A percentile compares a stretch with the other conserved stretches of the same genome.
phyloP scores from a whole-genome alignment of 2,113 vertebrate genomes.

The Emydocephalus ijimae region DNA sequence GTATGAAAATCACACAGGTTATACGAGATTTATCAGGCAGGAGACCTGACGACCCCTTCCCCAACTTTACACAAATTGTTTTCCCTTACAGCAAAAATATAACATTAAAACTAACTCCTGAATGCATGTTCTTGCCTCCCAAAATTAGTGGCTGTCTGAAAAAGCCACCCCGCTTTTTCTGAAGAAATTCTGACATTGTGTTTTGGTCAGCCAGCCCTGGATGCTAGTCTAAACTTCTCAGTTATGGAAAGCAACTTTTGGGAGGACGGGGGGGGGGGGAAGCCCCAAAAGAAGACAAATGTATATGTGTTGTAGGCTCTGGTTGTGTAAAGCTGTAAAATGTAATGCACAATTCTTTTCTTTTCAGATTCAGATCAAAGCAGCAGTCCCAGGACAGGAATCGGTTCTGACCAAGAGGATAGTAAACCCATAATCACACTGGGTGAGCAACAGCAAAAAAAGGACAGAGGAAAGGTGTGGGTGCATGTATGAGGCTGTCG shows the following conservation, averaged over 20 bases:
- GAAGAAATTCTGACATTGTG: background rate
- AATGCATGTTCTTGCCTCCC: background rate
- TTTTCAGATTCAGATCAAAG: slow-evolving; percentile 86
- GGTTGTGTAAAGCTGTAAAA: fast-evolving
- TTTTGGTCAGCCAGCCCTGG: background rate
- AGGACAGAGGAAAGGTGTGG: background rate
- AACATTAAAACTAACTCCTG: background rate
- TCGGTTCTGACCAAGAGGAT: slow-evolving; percentile 90
- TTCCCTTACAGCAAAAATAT: background rate
- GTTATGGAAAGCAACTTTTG: background rate
- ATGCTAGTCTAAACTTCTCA: background rate
- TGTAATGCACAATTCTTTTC: background rate
- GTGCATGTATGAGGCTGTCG: background rate
- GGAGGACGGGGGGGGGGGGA: too few species aligned
- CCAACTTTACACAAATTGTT: background rate
- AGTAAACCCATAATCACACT: slow-evolving; percentile 86
- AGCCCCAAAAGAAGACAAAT: background rate
- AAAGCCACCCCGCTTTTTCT: background rate
- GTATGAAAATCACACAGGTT: background rate
- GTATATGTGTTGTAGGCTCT: background rate
- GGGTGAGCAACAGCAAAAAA: slow-evolving; percentile 72
- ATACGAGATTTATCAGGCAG: background rate
- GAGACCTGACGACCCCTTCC: background rate
- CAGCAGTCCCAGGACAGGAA: slow-evolving; percentile 84
- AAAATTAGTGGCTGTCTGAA: background rate